Evolutionary conservation across 30 jellyfish, hydroid and myxozoan genomes (phyloP), one percentile per base, ranked within the genome.

Genomic region (Aurelia aurita): DNA sequence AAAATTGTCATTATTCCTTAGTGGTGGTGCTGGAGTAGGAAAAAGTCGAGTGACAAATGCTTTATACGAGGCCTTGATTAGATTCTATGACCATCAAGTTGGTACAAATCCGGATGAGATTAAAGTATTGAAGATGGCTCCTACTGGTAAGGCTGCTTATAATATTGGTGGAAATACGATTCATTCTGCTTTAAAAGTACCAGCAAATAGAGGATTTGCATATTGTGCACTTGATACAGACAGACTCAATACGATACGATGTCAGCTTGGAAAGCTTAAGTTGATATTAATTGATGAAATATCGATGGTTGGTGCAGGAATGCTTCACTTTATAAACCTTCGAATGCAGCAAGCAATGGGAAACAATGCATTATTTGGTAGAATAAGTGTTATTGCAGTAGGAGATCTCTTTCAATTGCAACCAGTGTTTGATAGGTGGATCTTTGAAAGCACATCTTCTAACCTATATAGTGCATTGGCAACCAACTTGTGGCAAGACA

Each of bases 11-110:
- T 39, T 72, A 6, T 72, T 72, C 43, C 78, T 34, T 19, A 72
- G 84, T 27, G 84, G 72, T 34, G 84, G 84, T 11, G 84, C 84
- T 28, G 0, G 84, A 7, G 84, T 72, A 7, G 84, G 70, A 29
- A 72, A 72, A 16, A 72, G 84, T 47, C 5, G 69, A 18, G 72
- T 72, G n/a, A 9, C 9, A 7, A 72, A 39, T 43, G 78, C 78
- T 21, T 7, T 72, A n/a, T n/a, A n/a, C n/a, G n/a, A n/a, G n/a
- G 74, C 74, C 15, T 11, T 23, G 15, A 62, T 15, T 13, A 62
- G 22, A 62, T 13, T 12, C 12, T 62, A 13, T 27, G 22, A 62
- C 29, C 12, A 18, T 12, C 16, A 12, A 12, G 28, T 23, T 62
- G 74, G 74, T 23, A 27, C 15, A 62, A 14, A 62, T 23, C 74